Conservation (phyloP, 2,888 invertebrate genomes). For the Andrena camellia region DNA sequence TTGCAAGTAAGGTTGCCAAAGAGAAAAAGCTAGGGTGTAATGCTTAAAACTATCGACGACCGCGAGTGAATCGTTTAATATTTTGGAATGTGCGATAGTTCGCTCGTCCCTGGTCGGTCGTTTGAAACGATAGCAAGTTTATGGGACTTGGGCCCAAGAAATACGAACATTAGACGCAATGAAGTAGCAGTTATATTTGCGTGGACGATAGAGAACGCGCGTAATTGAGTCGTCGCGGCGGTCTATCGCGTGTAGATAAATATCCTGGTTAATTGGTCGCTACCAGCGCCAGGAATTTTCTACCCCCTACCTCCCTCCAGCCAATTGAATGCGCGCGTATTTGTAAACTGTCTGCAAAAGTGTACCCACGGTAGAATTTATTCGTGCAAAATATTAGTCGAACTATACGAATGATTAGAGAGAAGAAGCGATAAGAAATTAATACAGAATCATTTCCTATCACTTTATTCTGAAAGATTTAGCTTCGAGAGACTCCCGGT, state of each 20-base stretch:
- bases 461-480: no score
- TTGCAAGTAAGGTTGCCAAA: no score
- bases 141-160: conserved; percentile 5
- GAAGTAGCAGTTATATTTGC: conserved; percentile 44
- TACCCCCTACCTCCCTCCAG: conserved; percentile 1
- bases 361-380: not conserved
- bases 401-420: not conserved
- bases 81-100: not conserved
- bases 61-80: not conserved
- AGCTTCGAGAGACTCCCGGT: not conserved
- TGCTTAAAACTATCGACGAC: not conserved
- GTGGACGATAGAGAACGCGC: conserved; percentile 29
- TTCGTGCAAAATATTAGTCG: not conserved
- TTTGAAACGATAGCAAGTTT: conserved; percentile 16
- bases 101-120: not conserved
- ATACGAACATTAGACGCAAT: conserved; percentile 42
- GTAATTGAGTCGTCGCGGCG: conserved; percentile 47
- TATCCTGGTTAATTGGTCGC: conserved; percentile 44
- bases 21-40: no score
- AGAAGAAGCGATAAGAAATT: not conserved
- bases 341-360: not conserved
- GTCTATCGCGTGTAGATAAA: conserved; percentile 48
- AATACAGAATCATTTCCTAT: not conserved
- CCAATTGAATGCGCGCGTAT: conserved; percentile 27
- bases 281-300: conserved; percentile 35